phyloP scores from a whole-genome alignment of 2,888 invertebrate genomes.

The Oligia latruncula region DNA sequence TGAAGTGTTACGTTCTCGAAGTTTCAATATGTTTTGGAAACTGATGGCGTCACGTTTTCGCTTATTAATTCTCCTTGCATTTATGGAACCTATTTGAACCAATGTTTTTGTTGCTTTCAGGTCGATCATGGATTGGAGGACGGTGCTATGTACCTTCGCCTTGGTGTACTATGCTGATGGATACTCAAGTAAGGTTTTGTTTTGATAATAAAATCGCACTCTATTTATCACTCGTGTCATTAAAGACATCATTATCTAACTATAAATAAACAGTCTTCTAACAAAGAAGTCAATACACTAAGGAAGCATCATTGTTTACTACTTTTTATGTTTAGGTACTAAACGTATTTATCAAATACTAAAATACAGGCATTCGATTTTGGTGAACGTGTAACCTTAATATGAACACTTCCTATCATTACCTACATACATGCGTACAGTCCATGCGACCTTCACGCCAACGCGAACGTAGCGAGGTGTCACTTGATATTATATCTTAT shows the following conservation, averaged over 20 bases:
- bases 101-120: slow-evolving; percentile 76
- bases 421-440: slow-evolving; percentile 31
- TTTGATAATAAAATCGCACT: slow-evolving; percentile 7
- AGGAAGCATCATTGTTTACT: slow-evolving; percentile 8
- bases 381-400: slow-evolving; percentile 27
- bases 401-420: slow-evolving; percentile 57
- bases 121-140: slow-evolving; percentile 85
- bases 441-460: slow-evolving; percentile 39
- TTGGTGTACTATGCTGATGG: slow-evolving; percentile 83
- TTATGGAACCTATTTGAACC: slow-evolving; percentile 25
- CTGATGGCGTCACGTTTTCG: slow-evolving; percentile 33
- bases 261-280: not conserved
- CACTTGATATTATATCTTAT: slow-evolving; percentile 52
- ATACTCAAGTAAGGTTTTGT: slow-evolving; percentile 84
- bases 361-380: slow-evolving; percentile 27
- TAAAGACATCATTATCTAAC: not conserved
- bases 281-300: not conserved
- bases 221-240: not conserved
- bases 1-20: slow-evolving; percentile 41
- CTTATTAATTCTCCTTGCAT: slow-evolving; percentile 45
- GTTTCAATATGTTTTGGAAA: slow-evolving; percentile 42
- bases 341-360: slow-evolving; percentile 2
- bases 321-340: not conserved
- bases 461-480: slow-evolving; percentile 29
- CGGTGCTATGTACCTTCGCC: slow-evolving; percentile 77